A percentile compares a stretch with the other conserved stretches of the same genome.
Evolutionary conservation across 2,888 invertebrate species (phyloP).

Genomic region (Pherbina coryleti): DNA sequence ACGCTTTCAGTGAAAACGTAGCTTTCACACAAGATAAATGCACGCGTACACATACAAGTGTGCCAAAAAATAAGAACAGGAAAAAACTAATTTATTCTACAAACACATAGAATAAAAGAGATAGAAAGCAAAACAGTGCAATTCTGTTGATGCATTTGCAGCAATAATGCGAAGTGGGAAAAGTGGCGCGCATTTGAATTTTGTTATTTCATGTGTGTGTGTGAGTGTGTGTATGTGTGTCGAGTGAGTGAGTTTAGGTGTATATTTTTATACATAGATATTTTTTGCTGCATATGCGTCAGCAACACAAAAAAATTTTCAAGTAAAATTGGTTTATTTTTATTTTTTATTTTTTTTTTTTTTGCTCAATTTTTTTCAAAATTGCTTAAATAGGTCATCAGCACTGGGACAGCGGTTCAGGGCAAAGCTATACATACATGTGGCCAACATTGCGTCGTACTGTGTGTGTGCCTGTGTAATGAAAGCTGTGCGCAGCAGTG

Average conservation of each 20-base stretch:
- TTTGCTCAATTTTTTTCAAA: background rate
- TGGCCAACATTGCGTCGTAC: background rate
- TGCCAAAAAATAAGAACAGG: background rate
- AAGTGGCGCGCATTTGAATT: background rate
- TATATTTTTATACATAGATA: background rate
- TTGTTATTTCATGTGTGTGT: background rate
- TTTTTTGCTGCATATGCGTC: too few species aligned
- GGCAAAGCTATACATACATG: too few species aligned
- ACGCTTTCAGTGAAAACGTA: too few species aligned
- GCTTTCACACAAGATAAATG: background rate
- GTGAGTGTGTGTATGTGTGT: background rate
- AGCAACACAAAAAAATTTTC: too few species aligned
- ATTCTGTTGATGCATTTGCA: background rate
- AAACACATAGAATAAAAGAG: background rate
- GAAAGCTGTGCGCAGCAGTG: constrained; percentile 5
- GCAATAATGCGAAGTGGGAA: background rate
- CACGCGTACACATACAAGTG: background rate
- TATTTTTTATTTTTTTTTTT: too few species aligned
- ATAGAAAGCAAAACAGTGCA: background rate
- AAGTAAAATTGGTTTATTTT: too few species aligned
- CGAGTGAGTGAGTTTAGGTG: background rate
- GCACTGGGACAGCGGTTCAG: background rate
- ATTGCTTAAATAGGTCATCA: constrained; percentile 20
- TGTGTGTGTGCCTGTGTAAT: background rate
- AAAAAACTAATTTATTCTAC: background rate